Evolutionary conservation across 1,140 invertebrate genomes (phyloP), one percentile per base, ranked within the genome.

Genomic region (Drosophila cardini): DNA sequence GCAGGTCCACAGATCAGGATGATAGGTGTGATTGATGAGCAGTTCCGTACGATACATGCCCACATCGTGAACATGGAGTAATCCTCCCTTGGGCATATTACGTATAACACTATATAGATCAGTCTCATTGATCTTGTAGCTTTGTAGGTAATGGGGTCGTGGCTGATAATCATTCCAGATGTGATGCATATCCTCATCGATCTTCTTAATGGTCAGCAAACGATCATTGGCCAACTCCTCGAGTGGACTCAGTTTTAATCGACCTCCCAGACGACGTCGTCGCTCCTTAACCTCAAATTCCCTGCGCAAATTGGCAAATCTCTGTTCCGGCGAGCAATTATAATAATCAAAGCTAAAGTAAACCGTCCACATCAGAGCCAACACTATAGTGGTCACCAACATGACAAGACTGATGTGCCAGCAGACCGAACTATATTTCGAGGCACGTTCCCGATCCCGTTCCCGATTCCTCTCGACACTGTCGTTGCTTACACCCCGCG

Each of bases 51-150:
- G 94, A 2, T 94, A 93, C 9, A 96, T 92, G 1, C 95, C 94
- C 7, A 94, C 94, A 67, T 96, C 95, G 76, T 97, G 96, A 0
- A 94, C 92, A 82, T 97, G 96, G 0, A 97, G 92, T 0, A 94
- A 94, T 0, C 94, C 95, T 4, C 96, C 96, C 93, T 96, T 95
- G 0, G 95, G 95, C 93, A 96, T 94, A 16, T 92, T 92, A 60
- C 93, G 91, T 8, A 97, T 94, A 5, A 96, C 93, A 40, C 94
- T 80, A 72, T 95, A 97, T 0, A 97, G 94, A 72, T 94, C 89
- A 0, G 96, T 96, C 0, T 93, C 76, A 4, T 94, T 93, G 26
- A 97, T 95, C 3, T 93, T 70, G 74, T 94, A 95, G 0, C 93
- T 93, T 1, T 87, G 64, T 40, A 97, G 94, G 71, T 96, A 96